phyloP scores from a whole-genome alignment of 2,113 vertebrate species.

The Petroica traversi region DNA sequence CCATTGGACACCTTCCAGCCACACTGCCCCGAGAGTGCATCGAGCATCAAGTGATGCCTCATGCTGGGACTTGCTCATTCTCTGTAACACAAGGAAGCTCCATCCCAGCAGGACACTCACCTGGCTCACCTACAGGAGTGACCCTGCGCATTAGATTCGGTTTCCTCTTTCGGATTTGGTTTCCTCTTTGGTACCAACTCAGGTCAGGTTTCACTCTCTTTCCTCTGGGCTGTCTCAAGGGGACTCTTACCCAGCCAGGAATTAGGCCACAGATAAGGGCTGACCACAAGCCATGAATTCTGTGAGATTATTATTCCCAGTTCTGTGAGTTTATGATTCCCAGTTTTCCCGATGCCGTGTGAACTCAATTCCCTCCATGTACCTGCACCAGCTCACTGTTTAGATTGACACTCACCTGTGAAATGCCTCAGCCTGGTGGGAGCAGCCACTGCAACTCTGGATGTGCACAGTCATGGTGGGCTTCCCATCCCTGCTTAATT shows the following conservation, averaged over 20 bases:
- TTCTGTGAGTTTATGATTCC: neutral
- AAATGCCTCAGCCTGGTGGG: neutral
- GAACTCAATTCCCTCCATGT: neutral
- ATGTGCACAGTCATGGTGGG: accelerated
- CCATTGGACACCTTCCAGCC: neutral
- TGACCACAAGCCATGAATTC: neutral
- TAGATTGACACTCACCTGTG: neutral
- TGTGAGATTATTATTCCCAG: neutral
- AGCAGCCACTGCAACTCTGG: neutral
- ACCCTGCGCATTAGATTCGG: neutral
- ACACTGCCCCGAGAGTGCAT: neutral
- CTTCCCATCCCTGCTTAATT: neutral
- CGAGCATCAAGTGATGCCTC: neutral
- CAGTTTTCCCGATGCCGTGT: neutral
- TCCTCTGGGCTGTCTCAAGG: neutral
- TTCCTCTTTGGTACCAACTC: neutral
- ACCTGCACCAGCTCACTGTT: neutral
- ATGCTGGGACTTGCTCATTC: neutral
- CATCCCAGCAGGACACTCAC: accelerated
- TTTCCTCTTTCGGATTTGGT: neutral
- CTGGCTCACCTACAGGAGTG: accelerated
- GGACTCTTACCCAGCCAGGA: neutral
- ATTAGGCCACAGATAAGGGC: neutral
- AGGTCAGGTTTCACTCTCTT: neutral
- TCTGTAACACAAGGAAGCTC: neutral